Evolutionary conservation across 2,888 invertebrate genomes (phyloP).

Genomic region (Lepidonotus clava): DNA sequence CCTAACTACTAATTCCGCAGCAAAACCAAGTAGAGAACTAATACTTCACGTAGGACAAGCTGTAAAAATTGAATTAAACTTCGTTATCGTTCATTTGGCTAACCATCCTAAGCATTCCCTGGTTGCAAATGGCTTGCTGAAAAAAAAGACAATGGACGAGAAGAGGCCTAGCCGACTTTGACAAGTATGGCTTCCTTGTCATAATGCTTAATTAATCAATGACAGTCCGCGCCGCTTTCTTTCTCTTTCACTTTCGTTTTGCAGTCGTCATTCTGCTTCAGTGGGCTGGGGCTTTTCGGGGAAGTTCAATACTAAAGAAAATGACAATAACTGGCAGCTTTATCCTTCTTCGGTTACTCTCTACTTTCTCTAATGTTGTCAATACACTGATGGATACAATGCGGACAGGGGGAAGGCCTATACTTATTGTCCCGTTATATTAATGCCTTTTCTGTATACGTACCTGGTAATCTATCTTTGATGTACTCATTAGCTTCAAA

Average conservation of each 20-base stretch:
- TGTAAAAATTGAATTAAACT: conserved; percentile 17
- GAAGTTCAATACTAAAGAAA: too few species aligned
- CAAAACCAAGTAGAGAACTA: background rate
- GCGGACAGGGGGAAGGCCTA: too few species aligned
- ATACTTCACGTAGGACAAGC: background rate
- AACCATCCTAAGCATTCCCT: background rate
- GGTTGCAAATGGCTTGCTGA: background rate
- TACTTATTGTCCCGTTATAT: too few species aligned
- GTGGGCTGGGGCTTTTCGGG: background rate
- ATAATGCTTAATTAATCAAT: conserved; percentile 28
- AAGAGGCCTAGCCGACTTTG: conserved; percentile 10
- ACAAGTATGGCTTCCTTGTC: conserved; percentile 23
- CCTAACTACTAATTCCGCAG: background rate
- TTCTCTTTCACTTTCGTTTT: background rate
- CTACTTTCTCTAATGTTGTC: too few species aligned
- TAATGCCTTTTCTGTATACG: too few species aligned
- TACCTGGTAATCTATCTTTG: background rate
- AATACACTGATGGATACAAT: too few species aligned
- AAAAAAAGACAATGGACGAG: conserved; percentile 12
- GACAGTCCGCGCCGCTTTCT: background rate
- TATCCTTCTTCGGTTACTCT: too few species aligned
- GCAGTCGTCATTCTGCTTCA: background rate
- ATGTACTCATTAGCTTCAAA: too few species aligned
- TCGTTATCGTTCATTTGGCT: conserved; percentile 22
- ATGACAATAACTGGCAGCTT: too few species aligned